Percentiles rank a stretch among this genome's conserved stretches.
Conservation (phyloP, 1,140 invertebrate species). For the Hesperophylax magnus region DNA sequence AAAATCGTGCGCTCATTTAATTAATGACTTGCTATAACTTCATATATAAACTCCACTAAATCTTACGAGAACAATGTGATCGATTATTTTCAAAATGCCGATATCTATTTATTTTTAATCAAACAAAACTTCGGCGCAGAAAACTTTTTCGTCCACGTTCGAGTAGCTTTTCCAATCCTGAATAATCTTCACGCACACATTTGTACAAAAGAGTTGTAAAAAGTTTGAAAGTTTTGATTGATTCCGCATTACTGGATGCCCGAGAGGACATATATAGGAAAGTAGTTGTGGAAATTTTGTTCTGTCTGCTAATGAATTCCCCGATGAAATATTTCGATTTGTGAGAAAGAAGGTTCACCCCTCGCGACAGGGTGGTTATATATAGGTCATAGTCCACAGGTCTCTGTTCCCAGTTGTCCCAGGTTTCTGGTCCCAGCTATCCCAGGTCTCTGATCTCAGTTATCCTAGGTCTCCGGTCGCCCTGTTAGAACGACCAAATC, state of each 20-base stretch:
- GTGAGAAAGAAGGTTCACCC: background rate
- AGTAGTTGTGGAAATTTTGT: background rate
- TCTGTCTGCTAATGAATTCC: background rate
- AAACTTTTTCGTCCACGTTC: background rate
- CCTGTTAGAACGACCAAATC: conserved; percentile 36
- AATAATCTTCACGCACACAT: background rate
- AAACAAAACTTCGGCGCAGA: background rate
- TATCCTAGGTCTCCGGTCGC: background rate
- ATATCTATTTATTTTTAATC: conserved; percentile 19
- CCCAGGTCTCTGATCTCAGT: background rate
- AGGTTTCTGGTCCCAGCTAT: background rate
- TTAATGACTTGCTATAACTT: no score
- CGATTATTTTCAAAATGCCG: background rate
- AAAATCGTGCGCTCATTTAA: no score
- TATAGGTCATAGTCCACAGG: no score
- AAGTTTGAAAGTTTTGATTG: conserved; percentile 7
- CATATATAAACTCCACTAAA: no score
- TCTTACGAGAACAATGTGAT: no score
- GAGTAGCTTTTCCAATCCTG: background rate
- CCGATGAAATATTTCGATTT: conserved; percentile 2
- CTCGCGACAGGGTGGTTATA: background rate
- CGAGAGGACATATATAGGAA: no score
- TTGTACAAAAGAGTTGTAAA: background rate
- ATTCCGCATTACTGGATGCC: background rate
- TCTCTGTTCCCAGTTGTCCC: no score